Percentiles rank a stretch among this genome's conserved stretches.
These are phyloP conservation scores for Lateolabrax maculatus DNA, from an alignment of 2,797 vertebrate species.

Conservation along the genomic window DNA sequence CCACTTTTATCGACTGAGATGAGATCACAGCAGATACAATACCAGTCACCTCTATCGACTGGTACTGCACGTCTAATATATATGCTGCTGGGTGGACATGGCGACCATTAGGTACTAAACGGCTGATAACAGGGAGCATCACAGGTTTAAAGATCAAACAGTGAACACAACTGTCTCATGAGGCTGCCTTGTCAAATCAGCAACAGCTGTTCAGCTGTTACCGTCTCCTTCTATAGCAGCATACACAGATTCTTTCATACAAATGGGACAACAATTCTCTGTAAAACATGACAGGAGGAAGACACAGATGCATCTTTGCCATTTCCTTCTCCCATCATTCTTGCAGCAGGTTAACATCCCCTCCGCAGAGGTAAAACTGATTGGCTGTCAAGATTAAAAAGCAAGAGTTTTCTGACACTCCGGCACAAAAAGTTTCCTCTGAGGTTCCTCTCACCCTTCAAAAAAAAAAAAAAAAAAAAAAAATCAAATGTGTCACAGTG, in stretches of 20 bases:
- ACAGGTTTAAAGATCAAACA: slow-evolving; percentile 20
- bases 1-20: slow-evolving; percentile 1
- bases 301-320: neutral
- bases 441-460: neutral
- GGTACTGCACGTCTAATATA: neutral
- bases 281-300: neutral
- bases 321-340: slow-evolving; percentile 1
- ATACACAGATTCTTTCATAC: neutral
- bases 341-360: slow-evolving; percentile 1
- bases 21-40: neutral
- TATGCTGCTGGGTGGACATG: neutral
- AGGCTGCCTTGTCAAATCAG: slow-evolving; percentile 11
- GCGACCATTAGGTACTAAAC: slow-evolving; percentile 46
- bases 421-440: neutral
- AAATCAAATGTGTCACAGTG: neutral
- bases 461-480: too few relatives aligned
- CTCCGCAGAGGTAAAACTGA: neutral
- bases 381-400: neutral
- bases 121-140: slow-evolving; percentile 6
- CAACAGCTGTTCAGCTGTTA: slow-evolving; percentile 3
- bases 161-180: slow-evolving; percentile 13
- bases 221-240: neutral
- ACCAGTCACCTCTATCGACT: neutral
- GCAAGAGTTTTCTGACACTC: neutral
- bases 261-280: neutral